Percentiles rank a stretch among this genome's conserved stretches.
phyloP scores from a whole-genome alignment of 2,113 vertebrate genomes.

The Podarcis muralis region DNA sequence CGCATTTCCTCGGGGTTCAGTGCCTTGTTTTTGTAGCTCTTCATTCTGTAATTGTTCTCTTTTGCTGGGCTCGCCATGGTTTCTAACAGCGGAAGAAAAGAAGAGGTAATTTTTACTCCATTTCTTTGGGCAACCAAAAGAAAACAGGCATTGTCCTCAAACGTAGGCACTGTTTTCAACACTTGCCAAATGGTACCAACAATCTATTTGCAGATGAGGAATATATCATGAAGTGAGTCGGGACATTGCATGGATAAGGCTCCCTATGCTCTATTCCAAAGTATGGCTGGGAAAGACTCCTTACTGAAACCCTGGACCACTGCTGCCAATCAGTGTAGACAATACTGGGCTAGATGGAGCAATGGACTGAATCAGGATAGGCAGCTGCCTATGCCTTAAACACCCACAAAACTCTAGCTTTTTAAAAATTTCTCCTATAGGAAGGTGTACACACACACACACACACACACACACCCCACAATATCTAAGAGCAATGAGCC shows the following conservation, averaged over 20 bases:
- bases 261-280: background rate
- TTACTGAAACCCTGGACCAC: background rate
- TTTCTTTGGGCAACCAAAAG: background rate
- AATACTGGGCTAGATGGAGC: too few species aligned
- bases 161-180: background rate
- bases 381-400: background rate
- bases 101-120: background rate
- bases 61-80: constrained; percentile 91
- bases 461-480: too few species aligned
- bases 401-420: background rate
- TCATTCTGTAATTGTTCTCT: constrained; percentile 98
- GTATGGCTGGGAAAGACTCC: background rate
- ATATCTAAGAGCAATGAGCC: background rate
- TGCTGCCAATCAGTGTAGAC: background rate
- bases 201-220: background rate
- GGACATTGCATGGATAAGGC: background rate
- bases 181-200: background rate
- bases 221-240: background rate
- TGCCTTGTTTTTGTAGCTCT: constrained; percentile 99
- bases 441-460: background rate
- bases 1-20: constrained; percentile 98
- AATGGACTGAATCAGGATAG: too few species aligned
- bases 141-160: accelerated
- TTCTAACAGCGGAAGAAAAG: constrained; percentile 73
- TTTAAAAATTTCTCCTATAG: background rate